A percentile compares a stretch with the other conserved stretches of the same genome.
These are phyloP conservation scores for Drosophila serrata DNA, from an alignment of 1,140 invertebrate species.

Conservation along the genomic window DNA sequence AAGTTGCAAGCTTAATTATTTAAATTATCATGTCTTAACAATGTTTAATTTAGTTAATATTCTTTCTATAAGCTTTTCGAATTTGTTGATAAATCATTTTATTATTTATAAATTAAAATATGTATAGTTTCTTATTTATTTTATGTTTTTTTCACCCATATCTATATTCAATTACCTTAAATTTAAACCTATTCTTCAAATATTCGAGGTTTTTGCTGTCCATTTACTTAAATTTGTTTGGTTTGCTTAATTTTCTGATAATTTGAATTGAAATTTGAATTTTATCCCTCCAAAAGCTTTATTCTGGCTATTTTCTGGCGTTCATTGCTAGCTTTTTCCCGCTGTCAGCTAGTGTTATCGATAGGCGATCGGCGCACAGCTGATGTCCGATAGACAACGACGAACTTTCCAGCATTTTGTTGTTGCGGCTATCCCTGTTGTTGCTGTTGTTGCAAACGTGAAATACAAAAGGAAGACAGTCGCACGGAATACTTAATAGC, in stretches of 20 bases:
- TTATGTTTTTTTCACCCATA: too few relatives aligned
- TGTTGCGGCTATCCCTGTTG: constrained; percentile 6
- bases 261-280: constrained; percentile 16
- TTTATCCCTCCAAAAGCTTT: not conserved
- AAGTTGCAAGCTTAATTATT: not conserved
- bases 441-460: not conserved
- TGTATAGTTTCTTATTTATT: too few relatives aligned
- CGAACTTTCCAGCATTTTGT: constrained; percentile 32
- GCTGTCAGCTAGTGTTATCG: not conserved
- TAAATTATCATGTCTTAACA: not conserved
- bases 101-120: too few relatives aligned
- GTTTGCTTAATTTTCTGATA: not conserved
- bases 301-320: not conserved
- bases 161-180: too few relatives aligned
- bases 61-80: too few relatives aligned
- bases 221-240: not conserved
- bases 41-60: too few relatives aligned
- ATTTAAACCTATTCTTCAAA: too few relatives aligned
- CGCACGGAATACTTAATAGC: constrained; percentile 20
- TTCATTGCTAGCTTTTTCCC: not conserved
- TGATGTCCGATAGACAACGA: constrained; percentile 9
- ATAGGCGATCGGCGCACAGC: constrained; percentile 18
- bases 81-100: not conserved
- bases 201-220: not conserved
- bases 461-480: not conserved